Base-by-base conservation (phyloP, 2,888 invertebrate species). In the Cryptocephalus primarius region DNA sequence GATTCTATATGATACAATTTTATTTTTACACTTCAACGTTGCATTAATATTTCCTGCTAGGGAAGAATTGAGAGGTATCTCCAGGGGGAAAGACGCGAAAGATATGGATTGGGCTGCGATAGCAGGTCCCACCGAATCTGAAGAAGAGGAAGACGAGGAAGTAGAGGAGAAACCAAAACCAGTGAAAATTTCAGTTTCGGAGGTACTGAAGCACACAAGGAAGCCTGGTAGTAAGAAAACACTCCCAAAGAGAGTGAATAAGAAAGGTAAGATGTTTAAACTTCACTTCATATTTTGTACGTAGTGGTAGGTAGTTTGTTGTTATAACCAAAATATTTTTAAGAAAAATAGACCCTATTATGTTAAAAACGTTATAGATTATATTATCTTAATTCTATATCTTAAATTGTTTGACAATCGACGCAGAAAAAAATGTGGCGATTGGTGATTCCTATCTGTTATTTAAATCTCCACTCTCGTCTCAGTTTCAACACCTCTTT, bases 91-190 rank as follows among this genome's bases (percentile, higher is more conserved):
- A 58, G 83, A 83, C 64, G 83, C 82, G 0, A 88, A 89, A 67
- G 91, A 92, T 66, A 78, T 91, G 0, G 88, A 91, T 69, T 92
- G 91, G 91, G 76, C 80, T 1, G 75, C 79, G 38, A 80, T 91
- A 0, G 90, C 90, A 0, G 75, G 82, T 8, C 79, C 80, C 1
- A 75, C 78, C 34, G 74, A 73, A 32, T 62, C 58, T 2, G 60
- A 76, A 1, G 76, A 78, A 55, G 67, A 63, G 11, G 60, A 75
- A 8, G 58, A 59, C 11, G 52, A 52, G 32, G 56, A 55, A 40
- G 57, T 52, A 9, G 73, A 79, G 0, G 83, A 86, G 59, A 83
- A 84, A 65, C 86, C 88, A 0, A 73, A 82, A 52, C 80, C 88
- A 0, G 79, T 85, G 55, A 83, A 88, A 71, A 83, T 88, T 61